Evolutionary conservation across 2,888 invertebrate species (phyloP).

Genomic region (Cerastoderma edule): DNA sequence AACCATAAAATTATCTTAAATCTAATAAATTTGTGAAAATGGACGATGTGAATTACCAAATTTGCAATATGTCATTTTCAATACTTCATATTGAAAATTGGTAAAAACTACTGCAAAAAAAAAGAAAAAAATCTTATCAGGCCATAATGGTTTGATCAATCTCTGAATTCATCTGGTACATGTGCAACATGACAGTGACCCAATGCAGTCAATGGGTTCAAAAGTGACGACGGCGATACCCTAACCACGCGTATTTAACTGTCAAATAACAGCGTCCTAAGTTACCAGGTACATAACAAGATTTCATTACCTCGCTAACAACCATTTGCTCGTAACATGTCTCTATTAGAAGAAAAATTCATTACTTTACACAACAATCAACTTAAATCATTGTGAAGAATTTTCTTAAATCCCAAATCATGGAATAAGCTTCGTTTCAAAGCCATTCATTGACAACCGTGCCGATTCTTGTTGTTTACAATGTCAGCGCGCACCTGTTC

Average conservation of each 20-base stretch:
- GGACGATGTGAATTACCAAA: too few relatives aligned
- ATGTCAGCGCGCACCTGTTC: conserved; percentile 30
- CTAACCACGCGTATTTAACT: conserved; percentile 13
- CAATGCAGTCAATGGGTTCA: too few relatives aligned
- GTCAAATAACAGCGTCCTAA: conserved; percentile 29
- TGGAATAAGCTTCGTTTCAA: neutral
- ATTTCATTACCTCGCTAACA: neutral
- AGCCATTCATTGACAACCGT: conserved; percentile 40
- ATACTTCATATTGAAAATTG: too few relatives aligned
- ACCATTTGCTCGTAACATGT: neutral
- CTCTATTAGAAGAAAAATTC: neutral
- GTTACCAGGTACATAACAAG: conserved; percentile 20
- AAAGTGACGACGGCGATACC: neutral
- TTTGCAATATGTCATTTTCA: too few relatives aligned
- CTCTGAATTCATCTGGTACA: too few relatives aligned
- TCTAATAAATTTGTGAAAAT: neutral
- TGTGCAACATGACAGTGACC: too few relatives aligned
- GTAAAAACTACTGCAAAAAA: neutral
- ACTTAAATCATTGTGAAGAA: neutral
- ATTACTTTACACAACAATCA: neutral
- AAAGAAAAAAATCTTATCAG: neutral
- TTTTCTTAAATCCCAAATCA: neutral
- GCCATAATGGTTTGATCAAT: too few relatives aligned
- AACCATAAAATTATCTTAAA: neutral
- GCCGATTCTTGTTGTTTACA: conserved; percentile 18